Base-by-base conservation (phyloP, 2,113 vertebrate genomes). In the Holacanthus passer region DNA sequence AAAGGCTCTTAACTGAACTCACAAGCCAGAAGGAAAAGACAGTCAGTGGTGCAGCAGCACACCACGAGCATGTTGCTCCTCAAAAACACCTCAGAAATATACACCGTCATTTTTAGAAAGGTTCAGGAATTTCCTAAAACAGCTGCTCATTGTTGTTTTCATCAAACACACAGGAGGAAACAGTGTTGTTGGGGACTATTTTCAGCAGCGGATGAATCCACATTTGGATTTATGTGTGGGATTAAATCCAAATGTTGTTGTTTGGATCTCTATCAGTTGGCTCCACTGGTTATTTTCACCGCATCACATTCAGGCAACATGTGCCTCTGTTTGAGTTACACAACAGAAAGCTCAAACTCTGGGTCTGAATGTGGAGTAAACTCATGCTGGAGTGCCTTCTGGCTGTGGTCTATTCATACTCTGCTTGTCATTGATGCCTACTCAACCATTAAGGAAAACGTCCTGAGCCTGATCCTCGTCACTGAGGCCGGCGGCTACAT, bases 1-100 rank as follows among this genome's bases (percentile, higher is more conserved):
- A 53, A 72, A 87, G 83, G 60, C 91, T 84, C 88, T 92, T 64
- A 31, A 68, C 39, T 31, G 13, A 43, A 41, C 39, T 66, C 77
- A 71, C 60, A 12, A 27, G 62, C 43, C 87, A 92, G 77, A 77
- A 85, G 83, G 75, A 74, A 47, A 5, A 29, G 89, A 88, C 90
- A 92, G 81, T 63, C 75, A 70, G 55, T n/a, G 67, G 6, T 47
- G n/a, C n/a, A n/a, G n/a, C n/a, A n/a, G n/a, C n/a, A n/a, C n/a
- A n/a, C n/a, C n/a, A n/a, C n/a, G n/a, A n/a, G n/a, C n/a, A n/a
- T n/a, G n/a, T n/a, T n/a, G n/a, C n/a, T n/a, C n/a, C n/a, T n/a
- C n/a, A n/a, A n/a, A 37, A 41, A 32, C 39, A 24, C 20, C 7
- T 19, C 10, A 62, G 19, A 62, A 50, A 48, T 22, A 50, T 1